Percentiles rank a stretch among this genome's conserved stretches.
These are phyloP conservation scores for Pollenia angustigena DNA, from an alignment of 2,888 invertebrate genomes.

Conservation along the genomic window DNA sequence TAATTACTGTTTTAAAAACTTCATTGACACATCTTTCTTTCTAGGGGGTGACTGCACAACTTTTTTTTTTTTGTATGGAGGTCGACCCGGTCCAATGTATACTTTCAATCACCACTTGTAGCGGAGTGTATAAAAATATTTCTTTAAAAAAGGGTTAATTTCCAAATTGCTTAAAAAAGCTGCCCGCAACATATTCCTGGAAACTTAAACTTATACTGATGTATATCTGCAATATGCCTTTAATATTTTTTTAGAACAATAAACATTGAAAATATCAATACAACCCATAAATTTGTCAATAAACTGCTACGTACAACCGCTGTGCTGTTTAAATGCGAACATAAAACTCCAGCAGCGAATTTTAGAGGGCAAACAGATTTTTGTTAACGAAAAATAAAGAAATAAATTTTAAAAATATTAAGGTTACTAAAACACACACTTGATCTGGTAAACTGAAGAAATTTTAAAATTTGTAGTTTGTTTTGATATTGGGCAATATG, in stretches of 20 bases:
- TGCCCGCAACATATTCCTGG: background rate
- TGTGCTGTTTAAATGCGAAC: constrained; percentile 3
- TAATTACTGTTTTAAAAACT: too few species aligned
- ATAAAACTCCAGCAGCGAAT: constrained; percentile 40
- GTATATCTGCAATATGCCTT: constrained; percentile 15
- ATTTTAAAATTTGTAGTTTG: background rate
- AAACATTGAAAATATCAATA: constrained; percentile 34
- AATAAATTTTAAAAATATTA: constrained; percentile 34
- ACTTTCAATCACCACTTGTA: too few species aligned
- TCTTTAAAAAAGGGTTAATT: too few species aligned
- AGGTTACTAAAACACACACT: constrained; percentile 5
- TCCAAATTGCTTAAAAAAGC: background rate
- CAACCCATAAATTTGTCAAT: constrained; percentile 32
- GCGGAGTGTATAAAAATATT: too few species aligned
- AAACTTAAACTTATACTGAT: background rate
- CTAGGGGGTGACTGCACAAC: too few species aligned
- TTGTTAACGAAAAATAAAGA: background rate
- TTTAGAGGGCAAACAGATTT: constrained; percentile 35
- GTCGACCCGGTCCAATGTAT: too few species aligned
- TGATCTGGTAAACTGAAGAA: too few species aligned
- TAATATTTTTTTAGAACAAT: constrained; percentile 20
- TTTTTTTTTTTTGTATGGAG: too few species aligned
- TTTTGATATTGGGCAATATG: too few species aligned
- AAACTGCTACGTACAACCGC: constrained; percentile 12
- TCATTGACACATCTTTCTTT: too few species aligned